A percentile compares a stretch with the other conserved stretches of the same genome.
These are phyloP conservation scores for Galerucella calmariensis DNA, from an alignment of 2,888 invertebrate species.

Conservation along the genomic window DNA sequence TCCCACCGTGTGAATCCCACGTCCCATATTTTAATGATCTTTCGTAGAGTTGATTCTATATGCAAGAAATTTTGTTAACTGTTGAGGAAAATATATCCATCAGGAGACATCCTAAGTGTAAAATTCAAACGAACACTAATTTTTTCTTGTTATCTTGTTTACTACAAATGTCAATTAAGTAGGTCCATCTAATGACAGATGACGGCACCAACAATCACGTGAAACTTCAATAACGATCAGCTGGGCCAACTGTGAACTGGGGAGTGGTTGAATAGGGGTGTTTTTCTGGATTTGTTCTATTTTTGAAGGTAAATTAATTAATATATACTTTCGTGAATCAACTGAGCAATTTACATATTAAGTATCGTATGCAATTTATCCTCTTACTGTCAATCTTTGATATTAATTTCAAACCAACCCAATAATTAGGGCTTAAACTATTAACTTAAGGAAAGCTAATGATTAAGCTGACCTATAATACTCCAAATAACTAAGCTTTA, in stretches of 20 bases:
- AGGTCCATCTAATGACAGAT: conserved; percentile 40
- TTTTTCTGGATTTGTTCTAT: conserved; percentile 51
- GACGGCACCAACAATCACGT: conserved; percentile 60
- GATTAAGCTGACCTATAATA: conserved; percentile 9
- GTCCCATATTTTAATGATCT: background rate
- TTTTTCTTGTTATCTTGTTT: background rate
- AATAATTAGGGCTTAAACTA: conserved; percentile 17
- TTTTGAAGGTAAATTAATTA: conserved; percentile 47
- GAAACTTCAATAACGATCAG: conserved; percentile 64
- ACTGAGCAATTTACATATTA: conserved; percentile 30
- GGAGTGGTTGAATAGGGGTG: conserved; percentile 63
- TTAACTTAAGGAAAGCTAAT: conserved; percentile 12
- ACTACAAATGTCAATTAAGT: conserved; percentile 18
- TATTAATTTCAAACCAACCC: conserved; percentile 15
- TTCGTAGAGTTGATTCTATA: background rate
- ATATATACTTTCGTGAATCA: conserved; percentile 28
- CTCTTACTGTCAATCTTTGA: conserved; percentile 12
- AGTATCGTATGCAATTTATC: conserved; percentile 29
- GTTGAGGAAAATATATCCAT: no score
- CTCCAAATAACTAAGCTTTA: conserved; percentile 3
- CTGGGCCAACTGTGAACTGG: conserved; percentile 58
- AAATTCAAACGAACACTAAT: no score
- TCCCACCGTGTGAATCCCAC: no score
- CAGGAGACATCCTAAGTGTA: no score
- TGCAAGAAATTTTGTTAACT: background rate